phyloP scores from a whole-genome alignment of 2,888 invertebrate species.

The Tetramorium bicarinatum region DNA sequence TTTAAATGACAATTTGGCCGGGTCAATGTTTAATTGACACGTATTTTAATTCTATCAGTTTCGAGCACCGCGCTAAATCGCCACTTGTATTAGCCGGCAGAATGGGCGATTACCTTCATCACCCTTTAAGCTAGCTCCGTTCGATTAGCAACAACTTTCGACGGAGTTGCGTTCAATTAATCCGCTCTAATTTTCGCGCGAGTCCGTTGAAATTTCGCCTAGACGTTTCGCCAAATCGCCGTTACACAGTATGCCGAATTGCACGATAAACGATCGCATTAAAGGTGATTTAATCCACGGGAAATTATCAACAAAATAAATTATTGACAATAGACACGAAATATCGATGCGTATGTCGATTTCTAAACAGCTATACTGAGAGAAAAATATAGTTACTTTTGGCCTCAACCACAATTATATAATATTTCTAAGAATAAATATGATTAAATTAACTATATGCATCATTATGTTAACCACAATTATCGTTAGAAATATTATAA shows the following conservation, averaged over 20 bases:
- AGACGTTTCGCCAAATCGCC: conserved; percentile 33
- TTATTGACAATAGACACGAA: not conserved
- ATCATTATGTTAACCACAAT: too few species aligned
- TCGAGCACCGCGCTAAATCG: conserved; percentile 68
- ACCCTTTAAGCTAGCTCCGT: conserved; percentile 63
- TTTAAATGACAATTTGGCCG: conserved; percentile 72
- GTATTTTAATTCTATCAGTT: conserved; percentile 75
- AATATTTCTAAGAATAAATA: too few species aligned
- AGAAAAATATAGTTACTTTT: too few species aligned
- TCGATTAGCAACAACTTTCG: conserved; percentile 71
- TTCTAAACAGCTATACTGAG: not conserved
- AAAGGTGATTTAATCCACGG: not conserved
- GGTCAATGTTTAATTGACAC: conserved; percentile 64
- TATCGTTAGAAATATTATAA: too few species aligned
- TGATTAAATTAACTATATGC: too few species aligned
- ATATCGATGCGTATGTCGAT: not conserved
- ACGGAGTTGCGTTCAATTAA: conserved; percentile 64
- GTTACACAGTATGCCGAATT: not conserved
- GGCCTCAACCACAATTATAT: too few species aligned
- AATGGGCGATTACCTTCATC: conserved; percentile 72
- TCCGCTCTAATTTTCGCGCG: conserved; percentile 65
- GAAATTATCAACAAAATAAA: not conserved
- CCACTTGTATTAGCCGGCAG: conserved; percentile 69
- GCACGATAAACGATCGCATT: not conserved
- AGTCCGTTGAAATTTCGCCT: conserved; percentile 28